These are phyloP conservation scores for Chrysocyon brachyurus DNA, from an alignment of 2,797 vertebrate species.

Conservation along the genomic window DNA sequence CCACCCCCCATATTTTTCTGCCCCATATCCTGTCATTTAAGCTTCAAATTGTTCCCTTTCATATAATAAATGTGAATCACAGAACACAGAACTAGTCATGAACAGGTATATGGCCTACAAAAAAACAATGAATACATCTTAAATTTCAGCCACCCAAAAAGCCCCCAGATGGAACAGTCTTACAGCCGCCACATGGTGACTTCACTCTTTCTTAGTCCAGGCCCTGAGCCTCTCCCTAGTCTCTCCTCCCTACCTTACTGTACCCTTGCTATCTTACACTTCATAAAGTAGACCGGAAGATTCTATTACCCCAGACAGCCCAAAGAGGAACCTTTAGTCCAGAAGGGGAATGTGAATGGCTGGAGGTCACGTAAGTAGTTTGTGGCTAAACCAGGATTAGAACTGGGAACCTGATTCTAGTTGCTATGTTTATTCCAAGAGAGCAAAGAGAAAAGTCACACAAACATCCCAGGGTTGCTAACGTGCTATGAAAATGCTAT, in stretches of 20 bases:
- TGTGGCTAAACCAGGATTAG: not conserved
- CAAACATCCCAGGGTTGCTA: not conserved
- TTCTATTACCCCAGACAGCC: not conserved
- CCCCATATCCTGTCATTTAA: conserved; percentile 71
- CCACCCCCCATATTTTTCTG: not conserved
- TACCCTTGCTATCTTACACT: not conserved
- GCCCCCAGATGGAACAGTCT: not conserved
- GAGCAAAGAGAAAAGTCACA: not conserved
- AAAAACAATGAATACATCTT: conserved; percentile 52
- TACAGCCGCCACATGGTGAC: not conserved
- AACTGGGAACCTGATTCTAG: not conserved
- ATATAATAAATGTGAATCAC: conserved; percentile 68
- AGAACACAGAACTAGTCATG: conserved; percentile 45
- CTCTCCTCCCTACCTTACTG: not conserved
- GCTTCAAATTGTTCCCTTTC: conserved; percentile 53
- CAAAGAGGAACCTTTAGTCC: not conserved
- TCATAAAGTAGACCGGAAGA: not conserved
- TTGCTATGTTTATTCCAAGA: not conserved
- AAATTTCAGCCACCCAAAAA: conserved; percentile 64
- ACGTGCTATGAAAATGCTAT: not conserved
- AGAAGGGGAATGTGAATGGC: not conserved
- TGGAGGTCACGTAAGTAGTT: not conserved
- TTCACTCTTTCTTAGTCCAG: conserved; percentile 39
- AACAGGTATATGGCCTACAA: conserved; percentile 50
- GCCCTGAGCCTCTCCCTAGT: not conserved